Evolutionary conservation across 2,888 invertebrate genomes (phyloP).

Genomic region (Nineta flava): DNA sequence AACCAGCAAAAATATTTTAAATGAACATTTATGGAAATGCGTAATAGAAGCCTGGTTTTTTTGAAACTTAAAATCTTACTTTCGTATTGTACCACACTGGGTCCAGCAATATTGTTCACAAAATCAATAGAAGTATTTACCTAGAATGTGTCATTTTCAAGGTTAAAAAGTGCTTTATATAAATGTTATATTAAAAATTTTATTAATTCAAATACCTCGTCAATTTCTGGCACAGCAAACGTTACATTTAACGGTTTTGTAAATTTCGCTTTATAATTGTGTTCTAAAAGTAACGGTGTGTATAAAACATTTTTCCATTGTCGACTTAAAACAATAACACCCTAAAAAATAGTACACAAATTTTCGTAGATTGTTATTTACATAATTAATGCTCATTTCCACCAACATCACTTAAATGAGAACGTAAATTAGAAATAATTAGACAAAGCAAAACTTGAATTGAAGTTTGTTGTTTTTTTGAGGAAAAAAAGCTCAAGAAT

Average conservation of each 20-base stretch:
- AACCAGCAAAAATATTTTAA: too few relatives aligned
- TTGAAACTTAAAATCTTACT: constrained; percentile 1
- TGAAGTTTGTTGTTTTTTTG: too few relatives aligned
- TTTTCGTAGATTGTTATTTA: background rate
- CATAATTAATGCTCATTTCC: background rate
- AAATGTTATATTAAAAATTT: background rate
- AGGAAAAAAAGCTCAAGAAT: too few relatives aligned
- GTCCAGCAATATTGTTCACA: background rate
- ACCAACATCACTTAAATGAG: too few relatives aligned
- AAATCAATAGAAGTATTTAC: background rate
- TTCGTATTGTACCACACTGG: background rate
- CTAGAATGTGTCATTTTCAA: background rate
- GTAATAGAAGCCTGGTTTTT: background rate
- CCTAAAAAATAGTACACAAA: constrained; percentile 33
- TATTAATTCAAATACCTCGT: constrained; percentile 40
- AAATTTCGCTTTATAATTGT: constrained; percentile 73
- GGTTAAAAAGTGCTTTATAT: background rate
- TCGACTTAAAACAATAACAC: constrained; percentile 86
- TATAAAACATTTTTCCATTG: constrained; percentile 96
- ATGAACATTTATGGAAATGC: too few relatives aligned
- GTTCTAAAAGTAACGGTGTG: constrained; percentile 77
- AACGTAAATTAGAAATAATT: too few relatives aligned
- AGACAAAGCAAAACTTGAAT: too few relatives aligned
- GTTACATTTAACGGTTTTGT: constrained; percentile 75
- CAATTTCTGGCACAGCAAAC: constrained; percentile 69